Conservation (phyloP, 2,113 vertebrate genomes). For the Vimba vimba region DNA sequence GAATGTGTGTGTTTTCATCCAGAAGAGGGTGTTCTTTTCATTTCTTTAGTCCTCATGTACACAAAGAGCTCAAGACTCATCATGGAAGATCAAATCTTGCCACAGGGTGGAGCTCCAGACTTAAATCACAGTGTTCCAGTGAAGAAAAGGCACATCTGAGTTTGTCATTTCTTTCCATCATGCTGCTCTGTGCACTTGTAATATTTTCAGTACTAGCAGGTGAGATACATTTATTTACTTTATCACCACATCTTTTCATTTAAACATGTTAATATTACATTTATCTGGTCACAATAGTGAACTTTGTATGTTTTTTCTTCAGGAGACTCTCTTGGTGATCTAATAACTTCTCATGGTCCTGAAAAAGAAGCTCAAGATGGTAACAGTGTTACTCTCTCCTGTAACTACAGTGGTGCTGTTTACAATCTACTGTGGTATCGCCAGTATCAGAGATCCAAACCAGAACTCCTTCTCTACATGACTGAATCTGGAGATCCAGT, state of each 20-base stretch:
- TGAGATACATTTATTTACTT: neutral
- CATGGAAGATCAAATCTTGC: neutral
- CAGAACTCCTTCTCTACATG: no score
- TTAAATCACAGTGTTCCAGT: neutral
- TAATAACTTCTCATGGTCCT: no score
- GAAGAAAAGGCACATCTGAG: neutral
- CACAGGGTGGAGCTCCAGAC: conserved; percentile 16
- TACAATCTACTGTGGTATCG: no score
- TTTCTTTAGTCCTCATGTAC: neutral
- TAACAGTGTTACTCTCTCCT: no score
- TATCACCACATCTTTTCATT: neutral
- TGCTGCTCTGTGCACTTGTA: neutral
- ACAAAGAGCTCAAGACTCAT: neutral
- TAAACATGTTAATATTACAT: neutral
- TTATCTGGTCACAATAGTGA: neutral
- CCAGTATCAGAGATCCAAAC: no score
- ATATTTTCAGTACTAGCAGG: neutral
- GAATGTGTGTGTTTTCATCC: neutral
- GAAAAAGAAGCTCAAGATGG: no score
- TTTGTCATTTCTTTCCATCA: neutral
- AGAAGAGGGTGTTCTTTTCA: neutral
- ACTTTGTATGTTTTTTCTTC: no score
- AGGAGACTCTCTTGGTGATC: no score
- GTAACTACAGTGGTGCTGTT: no score
- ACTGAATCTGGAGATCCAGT: no score